Conservation (phyloP, 2,888 invertebrate genomes). For the Rhingia rostrata region DNA sequence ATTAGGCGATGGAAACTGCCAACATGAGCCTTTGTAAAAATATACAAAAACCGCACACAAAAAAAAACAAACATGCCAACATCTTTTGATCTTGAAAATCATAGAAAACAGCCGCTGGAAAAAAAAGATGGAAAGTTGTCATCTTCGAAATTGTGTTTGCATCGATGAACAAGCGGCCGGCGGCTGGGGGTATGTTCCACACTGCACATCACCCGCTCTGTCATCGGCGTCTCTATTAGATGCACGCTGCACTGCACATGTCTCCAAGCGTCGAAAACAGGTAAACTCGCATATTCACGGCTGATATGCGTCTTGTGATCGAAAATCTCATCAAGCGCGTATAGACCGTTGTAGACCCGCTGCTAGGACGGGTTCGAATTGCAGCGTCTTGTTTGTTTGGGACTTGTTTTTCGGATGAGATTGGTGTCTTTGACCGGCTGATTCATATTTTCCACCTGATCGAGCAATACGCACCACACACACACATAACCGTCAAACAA, state of each 20-base stretch:
- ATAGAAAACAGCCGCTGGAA: constrained; percentile 20
- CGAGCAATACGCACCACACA: constrained; percentile 45
- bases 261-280: constrained; percentile 38
- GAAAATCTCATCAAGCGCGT: constrained; percentile 15
- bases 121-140: constrained; percentile 70
- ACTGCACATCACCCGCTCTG: constrained; percentile 18
- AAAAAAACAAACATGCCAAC: constrained; percentile 8
- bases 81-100: constrained; percentile 69
- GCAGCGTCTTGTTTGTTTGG: constrained; percentile 33
- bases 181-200: constrained; percentile 16
- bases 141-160: constrained; percentile 63
- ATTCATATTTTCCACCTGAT: constrained; percentile 67
- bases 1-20: constrained; percentile 50
- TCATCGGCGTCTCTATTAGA: constrained; percentile 50
- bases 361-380: constrained; percentile 24
- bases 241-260: constrained; percentile 45
- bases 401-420: constrained; percentile 45
- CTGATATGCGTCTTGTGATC: not conserved
- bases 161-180: constrained; percentile 43
- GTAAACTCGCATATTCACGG: constrained; percentile 7
- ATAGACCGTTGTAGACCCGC: not conserved
- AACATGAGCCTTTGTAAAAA: constrained; percentile 4
- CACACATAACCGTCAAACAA: not conserved
- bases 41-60: constrained; percentile 1
- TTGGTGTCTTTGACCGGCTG: constrained; percentile 73